Conservation (phyloP, 2,113 vertebrate species). For the Origma solitaria region DNA sequence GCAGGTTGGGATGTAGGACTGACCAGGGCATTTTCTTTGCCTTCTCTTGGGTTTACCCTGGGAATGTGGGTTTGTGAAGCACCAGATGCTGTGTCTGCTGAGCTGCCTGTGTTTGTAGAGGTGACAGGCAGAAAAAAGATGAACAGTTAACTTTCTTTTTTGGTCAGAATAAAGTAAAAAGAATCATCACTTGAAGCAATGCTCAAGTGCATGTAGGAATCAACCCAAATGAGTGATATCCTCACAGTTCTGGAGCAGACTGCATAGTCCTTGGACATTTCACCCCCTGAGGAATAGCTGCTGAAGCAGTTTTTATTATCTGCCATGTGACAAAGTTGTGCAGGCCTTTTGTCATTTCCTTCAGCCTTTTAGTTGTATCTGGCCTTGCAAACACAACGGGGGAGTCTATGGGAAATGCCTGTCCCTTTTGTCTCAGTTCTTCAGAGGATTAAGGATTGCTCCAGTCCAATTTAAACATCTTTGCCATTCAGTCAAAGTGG, state of each 20-base stretch:
- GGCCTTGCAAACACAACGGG: neutral
- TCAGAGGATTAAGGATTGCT: neutral
- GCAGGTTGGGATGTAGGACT: fast-evolving
- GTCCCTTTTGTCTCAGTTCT: neutral
- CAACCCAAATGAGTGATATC: neutral
- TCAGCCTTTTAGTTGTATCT: neutral
- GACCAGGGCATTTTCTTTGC: neutral
- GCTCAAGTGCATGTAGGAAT: neutral
- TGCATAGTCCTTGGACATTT: neutral
- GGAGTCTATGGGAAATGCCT: neutral
- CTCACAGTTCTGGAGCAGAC: neutral
- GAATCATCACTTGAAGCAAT: neutral
- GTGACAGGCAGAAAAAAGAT: neutral
- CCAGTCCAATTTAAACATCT: neutral
- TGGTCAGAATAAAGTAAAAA: neutral
- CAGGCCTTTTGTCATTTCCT: neutral
- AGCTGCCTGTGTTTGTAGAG: neutral
- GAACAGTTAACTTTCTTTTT: neutral
- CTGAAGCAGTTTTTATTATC: neutral
- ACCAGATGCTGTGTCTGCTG: neutral
- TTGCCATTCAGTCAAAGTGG: neutral
- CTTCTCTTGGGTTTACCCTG: neutral
- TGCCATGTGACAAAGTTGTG: neutral
- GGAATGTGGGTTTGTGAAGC: neutral
- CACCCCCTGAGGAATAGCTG: neutral